phyloP scores from a whole-genome alignment of 2,797 vertebrate species.

The Epinephelus awoara region DNA sequence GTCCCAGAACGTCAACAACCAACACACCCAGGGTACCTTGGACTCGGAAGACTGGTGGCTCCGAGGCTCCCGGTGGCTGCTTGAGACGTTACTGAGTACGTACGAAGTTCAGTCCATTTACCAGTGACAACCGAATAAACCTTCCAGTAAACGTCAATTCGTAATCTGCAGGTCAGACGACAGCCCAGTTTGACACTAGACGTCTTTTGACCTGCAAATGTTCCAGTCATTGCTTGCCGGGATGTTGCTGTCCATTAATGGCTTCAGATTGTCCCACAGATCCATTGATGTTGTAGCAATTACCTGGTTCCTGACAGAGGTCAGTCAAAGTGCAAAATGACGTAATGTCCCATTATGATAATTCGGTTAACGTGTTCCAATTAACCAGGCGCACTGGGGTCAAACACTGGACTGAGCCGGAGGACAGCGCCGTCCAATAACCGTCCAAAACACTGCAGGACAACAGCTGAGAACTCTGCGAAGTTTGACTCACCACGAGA shows the following conservation, averaged over 20 bases:
- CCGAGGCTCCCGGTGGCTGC: too few relatives aligned
- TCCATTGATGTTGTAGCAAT: slow-evolving; percentile 38
- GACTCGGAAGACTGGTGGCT: too few relatives aligned
- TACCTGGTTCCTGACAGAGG: slow-evolving; percentile 53
- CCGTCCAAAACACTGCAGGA: background rate
- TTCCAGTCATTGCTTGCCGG: background rate
- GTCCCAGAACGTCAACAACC: too few relatives aligned
- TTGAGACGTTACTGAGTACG: too few relatives aligned
- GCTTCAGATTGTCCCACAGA: slow-evolving; percentile 28
- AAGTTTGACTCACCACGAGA: slow-evolving; percentile 12
- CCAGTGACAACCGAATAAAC: too few relatives aligned
- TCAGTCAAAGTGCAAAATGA: slow-evolving; percentile 42
- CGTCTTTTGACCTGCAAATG: slow-evolving; percentile 10
- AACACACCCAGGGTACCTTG: too few relatives aligned
- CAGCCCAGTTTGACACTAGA: background rate
- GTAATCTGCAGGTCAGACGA: background rate
- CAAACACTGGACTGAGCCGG: background rate
- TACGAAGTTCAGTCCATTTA: too few relatives aligned
- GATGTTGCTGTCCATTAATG: background rate
- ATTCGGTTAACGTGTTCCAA: slow-evolving; percentile 55
- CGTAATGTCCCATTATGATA: slow-evolving; percentile 33
- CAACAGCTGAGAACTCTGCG: slow-evolving; percentile 4
- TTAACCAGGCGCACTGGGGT: slow-evolving; percentile 30
- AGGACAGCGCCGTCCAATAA: background rate
- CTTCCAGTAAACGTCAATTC: background rate